Evolutionary conservation across 2,888 invertebrate genomes (phyloP).

Genomic region (Phlogophora meticulosa): DNA sequence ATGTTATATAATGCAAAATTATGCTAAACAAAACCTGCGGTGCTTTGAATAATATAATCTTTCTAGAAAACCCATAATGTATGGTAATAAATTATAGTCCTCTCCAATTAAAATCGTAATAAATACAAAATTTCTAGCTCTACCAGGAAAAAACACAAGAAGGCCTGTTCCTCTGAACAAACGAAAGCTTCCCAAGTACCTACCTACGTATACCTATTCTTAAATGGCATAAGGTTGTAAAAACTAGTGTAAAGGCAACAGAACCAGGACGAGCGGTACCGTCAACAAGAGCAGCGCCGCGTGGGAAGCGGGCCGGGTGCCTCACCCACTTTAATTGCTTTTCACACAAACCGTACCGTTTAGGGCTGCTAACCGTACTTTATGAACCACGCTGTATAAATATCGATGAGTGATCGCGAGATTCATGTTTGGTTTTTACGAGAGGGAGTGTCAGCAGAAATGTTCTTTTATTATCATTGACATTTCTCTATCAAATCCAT

Average conservation of each 20-base stretch:
- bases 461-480: neutral
- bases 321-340: constrained; percentile 78
- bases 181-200: constrained; percentile 8
- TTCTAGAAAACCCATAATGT: constrained; percentile 22
- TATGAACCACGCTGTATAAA: constrained; percentile 43
- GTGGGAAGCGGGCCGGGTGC: constrained; percentile 80
- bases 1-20: constrained; percentile 12
- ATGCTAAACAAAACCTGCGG: constrained; percentile 34
- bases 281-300: constrained; percentile 68
- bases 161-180: constrained; percentile 14
- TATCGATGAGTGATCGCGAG: constrained; percentile 36
- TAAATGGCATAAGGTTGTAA: constrained; percentile 39
- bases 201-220: too few relatives aligned
- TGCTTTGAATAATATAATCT: constrained; percentile 26
- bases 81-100: constrained; percentile 21
- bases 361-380: constrained; percentile 57
- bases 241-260: constrained; percentile 61
- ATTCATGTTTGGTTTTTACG: constrained; percentile 6
- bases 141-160: constrained; percentile 15
- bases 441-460: constrained; percentile 21
- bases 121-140: constrained; percentile 4
- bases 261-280: constrained; percentile 76
- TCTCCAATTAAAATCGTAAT: constrained; percentile 13
- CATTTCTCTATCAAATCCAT: neutral
- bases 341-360: constrained; percentile 69